A percentile compares a stretch with the other conserved stretches of the same genome.
These are phyloP conservation scores for Zaprionus obscuricornis DNA, from an alignment of 2,888 invertebrate species.

Conservation along the genomic window DNA sequence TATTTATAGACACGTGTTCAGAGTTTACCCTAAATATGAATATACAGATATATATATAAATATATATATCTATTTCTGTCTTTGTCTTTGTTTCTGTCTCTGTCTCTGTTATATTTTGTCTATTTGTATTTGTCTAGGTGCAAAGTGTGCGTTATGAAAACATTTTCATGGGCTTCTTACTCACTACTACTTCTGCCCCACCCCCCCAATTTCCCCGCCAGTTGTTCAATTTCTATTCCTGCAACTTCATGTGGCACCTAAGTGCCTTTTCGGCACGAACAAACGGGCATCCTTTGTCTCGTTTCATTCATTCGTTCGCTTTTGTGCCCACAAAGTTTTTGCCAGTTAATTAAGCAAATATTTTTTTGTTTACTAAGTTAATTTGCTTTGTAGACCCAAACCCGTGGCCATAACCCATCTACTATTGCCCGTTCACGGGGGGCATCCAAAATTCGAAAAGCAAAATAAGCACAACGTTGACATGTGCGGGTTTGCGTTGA, in stretches of 20 bases:
- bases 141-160: slow-evolving; percentile 66
- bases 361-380: slow-evolving; percentile 66
- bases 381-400: slow-evolving; percentile 54
- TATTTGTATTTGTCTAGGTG: slow-evolving; percentile 54
- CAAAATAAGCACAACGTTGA: slow-evolving; percentile 49
- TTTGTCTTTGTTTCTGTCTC: background rate
- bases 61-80: background rate
- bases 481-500: slow-evolving; percentile 63
- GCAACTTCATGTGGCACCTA: no score
- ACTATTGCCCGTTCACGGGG: background rate
- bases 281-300: slow-evolving; percentile 41
- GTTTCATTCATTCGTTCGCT: no score
- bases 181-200: no score
- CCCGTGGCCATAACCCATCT: slow-evolving; percentile 16
- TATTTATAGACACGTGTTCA: slow-evolving; percentile 51
- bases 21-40: background rate
- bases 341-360: slow-evolving; percentile 78
- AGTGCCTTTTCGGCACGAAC: slow-evolving; percentile 23
- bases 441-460: no score
- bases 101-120: no score
- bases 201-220: no score
- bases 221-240: no score
- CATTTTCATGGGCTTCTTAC: slow-evolving; percentile 44
- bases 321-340: slow-evolving; percentile 66
- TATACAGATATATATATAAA: no score